These are phyloP conservation scores for Mamestra configurata DNA, from an alignment of 1,140 invertebrate species.

Conservation along the genomic window DNA sequence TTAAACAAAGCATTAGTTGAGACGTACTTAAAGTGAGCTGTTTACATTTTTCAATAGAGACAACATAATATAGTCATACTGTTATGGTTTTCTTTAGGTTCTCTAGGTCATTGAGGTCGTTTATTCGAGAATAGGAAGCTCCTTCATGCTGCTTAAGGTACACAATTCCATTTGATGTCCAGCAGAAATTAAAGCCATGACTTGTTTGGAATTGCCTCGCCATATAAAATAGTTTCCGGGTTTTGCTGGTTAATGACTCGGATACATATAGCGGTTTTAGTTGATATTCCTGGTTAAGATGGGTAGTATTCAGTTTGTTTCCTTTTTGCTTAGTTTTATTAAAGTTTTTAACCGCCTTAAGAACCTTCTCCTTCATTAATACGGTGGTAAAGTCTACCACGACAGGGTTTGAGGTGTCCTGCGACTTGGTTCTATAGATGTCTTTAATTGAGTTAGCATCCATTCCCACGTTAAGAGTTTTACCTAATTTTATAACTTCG, in stretches of 20 bases:
- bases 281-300: background rate
- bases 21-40: too few species aligned
- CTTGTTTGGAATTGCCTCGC: background rate
- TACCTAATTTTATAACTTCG: too few species aligned
- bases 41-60: too few species aligned
- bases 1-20: too few species aligned
- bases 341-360: conserved; percentile 8
- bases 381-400: background rate
- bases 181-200: background rate
- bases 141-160: too few species aligned
- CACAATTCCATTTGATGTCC: conserved; percentile 17
- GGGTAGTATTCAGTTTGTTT: conserved; percentile 14
- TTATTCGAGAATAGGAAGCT: too few species aligned
- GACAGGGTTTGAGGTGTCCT: background rate
- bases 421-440: background rate
- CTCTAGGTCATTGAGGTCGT: too few species aligned
- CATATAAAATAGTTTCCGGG: conserved; percentile 4
- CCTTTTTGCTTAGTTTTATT: conserved; percentile 10
- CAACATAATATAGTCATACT: too few species aligned
- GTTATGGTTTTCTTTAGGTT: too few species aligned
- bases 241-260: background rate
- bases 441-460: too few species aligned
- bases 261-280: conserved; percentile 7
- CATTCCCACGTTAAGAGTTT: too few species aligned
- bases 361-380: background rate